Evolutionary conservation across 2,888 invertebrate species (phyloP).

Genomic region (Volucella zonaria): DNA sequence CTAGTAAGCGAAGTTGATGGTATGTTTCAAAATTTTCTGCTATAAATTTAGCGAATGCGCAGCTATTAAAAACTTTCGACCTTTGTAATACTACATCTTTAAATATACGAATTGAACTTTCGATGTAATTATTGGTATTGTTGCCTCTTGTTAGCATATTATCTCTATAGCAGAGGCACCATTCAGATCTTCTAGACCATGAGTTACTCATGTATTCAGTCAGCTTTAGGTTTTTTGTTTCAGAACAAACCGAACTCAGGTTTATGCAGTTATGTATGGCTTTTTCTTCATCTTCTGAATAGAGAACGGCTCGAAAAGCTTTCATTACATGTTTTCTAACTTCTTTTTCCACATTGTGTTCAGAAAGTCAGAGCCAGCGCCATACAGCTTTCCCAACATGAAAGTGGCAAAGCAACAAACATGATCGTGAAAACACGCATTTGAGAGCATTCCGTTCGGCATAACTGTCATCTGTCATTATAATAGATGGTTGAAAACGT

Average conservation of each 20-base stretch:
- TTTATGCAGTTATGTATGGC: too few relatives aligned
- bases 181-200: constrained; percentile 8
- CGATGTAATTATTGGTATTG: constrained; percentile 3
- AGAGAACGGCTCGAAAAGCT: constrained; percentile 3
- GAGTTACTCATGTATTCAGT: neutral
- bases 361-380: neutral
- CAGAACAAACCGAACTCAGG: too few relatives aligned
- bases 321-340: neutral
- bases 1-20: neutral
- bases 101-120: neutral
- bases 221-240: neutral
- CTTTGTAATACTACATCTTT: constrained; percentile 4
- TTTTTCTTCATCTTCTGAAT: neutral
- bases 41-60: too few relatives aligned
- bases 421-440: neutral
- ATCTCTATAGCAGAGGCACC: constrained; percentile 3
- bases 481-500: constrained; percentile 9
- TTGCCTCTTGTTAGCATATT: constrained; percentile 3
- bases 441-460: neutral
- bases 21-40: too few relatives aligned
- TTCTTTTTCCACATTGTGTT: neutral
- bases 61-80: neutral
- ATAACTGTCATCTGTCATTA: constrained; percentile 4
- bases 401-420: neutral
- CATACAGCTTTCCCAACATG: neutral